These are phyloP conservation scores for Desoria tigrina DNA, from an alignment of 2,888 invertebrate species.

Conservation along the genomic window DNA sequence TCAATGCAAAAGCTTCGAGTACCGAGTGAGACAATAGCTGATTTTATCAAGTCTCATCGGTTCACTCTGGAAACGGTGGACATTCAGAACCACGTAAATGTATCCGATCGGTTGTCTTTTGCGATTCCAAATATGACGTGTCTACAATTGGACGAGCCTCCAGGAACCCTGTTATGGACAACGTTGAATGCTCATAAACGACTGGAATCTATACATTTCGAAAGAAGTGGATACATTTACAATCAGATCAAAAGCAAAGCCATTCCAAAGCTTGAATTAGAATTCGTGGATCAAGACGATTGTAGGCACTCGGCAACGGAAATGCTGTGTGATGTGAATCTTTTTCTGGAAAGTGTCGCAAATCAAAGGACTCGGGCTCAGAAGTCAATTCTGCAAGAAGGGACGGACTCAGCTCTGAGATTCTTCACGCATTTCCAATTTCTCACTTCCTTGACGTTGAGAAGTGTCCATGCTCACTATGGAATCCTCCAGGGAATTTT, in stretches of 20 bases:
- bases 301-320: constrained; percentile 38
- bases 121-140: constrained; percentile 31
- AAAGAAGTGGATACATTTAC: constrained; percentile 20
- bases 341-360: constrained; percentile 33
- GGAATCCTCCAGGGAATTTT: constrained; percentile 40
- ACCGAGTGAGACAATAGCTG: constrained; percentile 30
- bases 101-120: constrained; percentile 38
- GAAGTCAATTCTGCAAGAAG: constrained; percentile 38
- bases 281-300: constrained; percentile 25
- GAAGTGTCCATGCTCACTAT: constrained; percentile 40
- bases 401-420: constrained; percentile 31
- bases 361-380: constrained; percentile 20
- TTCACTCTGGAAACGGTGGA: constrained; percentile 35
- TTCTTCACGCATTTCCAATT: constrained; percentile 37
- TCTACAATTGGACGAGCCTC: constrained; percentile 34
- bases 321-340: constrained; percentile 36
- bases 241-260: constrained; percentile 34
- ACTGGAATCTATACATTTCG: constrained; percentile 34
- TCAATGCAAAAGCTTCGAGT: constrained; percentile 21
- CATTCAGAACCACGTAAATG: constrained; percentile 33
- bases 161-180: constrained; percentile 31
- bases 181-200: constrained; percentile 34
- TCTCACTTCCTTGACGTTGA: constrained; percentile 26
- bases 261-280: constrained; percentile 19
- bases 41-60: constrained; percentile 33